A percentile compares a stretch with the other conserved stretches of the same genome.
phyloP scores from a whole-genome alignment of 2,888 invertebrate genomes.

The Orchesella flavescens region DNA sequence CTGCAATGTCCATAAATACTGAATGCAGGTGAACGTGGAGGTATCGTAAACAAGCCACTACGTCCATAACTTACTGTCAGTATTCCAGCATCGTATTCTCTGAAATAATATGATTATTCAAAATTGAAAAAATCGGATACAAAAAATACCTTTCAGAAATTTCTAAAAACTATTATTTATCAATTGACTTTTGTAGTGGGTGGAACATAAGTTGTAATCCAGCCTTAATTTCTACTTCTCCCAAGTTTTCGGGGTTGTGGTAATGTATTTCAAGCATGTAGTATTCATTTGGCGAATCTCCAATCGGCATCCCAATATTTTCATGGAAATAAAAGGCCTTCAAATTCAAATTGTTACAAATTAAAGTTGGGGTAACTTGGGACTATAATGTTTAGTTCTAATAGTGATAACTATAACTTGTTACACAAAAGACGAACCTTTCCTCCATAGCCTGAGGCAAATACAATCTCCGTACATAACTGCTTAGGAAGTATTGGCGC shows the following conservation, averaged over 20 bases:
- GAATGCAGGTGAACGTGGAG: slow-evolving; percentile 20
- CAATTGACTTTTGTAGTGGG: background rate
- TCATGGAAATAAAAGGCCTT: slow-evolving; percentile 51
- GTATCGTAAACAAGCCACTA: slow-evolving; percentile 22
- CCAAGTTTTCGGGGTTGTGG: slow-evolving; percentile 38
- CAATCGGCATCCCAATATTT: slow-evolving; percentile 45
- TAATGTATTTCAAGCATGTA: slow-evolving; percentile 52
- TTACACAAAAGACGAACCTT: slow-evolving; percentile 16
- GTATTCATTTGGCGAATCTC: slow-evolving; percentile 36
- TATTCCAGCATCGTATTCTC: slow-evolving; percentile 25
- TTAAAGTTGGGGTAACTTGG: background rate
- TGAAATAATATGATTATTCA: background rate
- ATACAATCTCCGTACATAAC: slow-evolving; percentile 41
- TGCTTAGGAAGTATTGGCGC: slow-evolving; percentile 19
- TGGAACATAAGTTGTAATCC: slow-evolving; percentile 37
- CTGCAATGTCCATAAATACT: slow-evolving; percentile 41
- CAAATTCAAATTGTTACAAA: too few relatives aligned
- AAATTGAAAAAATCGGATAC: background rate
- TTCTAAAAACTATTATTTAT: too few relatives aligned
- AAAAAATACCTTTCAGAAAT: too few relatives aligned
- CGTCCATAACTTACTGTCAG: background rate
- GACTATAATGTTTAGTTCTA: too few relatives aligned
- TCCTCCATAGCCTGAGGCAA: slow-evolving; percentile 39
- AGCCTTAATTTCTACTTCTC: slow-evolving; percentile 13
- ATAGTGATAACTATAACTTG: background rate